Conservation (phyloP, 2,797 vertebrate genomes). For the Tamandua tetradactyla region DNA sequence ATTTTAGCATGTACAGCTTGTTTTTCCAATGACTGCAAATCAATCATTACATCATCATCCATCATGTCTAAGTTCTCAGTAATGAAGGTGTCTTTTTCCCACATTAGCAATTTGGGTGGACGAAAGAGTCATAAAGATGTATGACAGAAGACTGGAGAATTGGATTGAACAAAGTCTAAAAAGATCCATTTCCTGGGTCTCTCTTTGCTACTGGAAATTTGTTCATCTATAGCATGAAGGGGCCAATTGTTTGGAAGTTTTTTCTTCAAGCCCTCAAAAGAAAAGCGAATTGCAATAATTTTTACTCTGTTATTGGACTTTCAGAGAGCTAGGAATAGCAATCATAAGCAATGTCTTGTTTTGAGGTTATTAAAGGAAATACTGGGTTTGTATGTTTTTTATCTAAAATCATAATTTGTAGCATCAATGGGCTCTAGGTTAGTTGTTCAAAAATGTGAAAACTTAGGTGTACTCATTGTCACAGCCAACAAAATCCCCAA, state of each 20-base stretch:
- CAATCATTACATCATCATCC: constrained; percentile 81
- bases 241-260: constrained; percentile 78
- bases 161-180: constrained; percentile 82
- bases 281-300: constrained; percentile 75
- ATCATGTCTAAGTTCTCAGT: constrained; percentile 74
- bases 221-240: constrained; percentile 80
- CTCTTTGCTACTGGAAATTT: constrained; percentile 73
- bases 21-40: constrained; percentile 77
- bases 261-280: constrained; percentile 76
- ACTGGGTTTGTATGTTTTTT: neutral
- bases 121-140: constrained; percentile 78
- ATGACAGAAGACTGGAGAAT: constrained; percentile 77
- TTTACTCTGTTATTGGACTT: constrained; percentile 64
- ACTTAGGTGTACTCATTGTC: neutral
- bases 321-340: constrained; percentile 48
- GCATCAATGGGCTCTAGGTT: neutral
- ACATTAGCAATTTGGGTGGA: constrained; percentile 82
- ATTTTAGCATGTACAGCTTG: constrained; percentile 53
- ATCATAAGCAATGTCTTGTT: constrained; percentile 39
- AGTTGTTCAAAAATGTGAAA: neutral
- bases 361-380: constrained; percentile 72
- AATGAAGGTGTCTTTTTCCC: constrained; percentile 82
- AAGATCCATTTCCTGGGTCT: constrained; percentile 82
- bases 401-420: constrained; percentile 28
- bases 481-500: neutral